Conservation (phyloP, 2,113 vertebrate genomes). For the Rhinogobius similis region DNA sequence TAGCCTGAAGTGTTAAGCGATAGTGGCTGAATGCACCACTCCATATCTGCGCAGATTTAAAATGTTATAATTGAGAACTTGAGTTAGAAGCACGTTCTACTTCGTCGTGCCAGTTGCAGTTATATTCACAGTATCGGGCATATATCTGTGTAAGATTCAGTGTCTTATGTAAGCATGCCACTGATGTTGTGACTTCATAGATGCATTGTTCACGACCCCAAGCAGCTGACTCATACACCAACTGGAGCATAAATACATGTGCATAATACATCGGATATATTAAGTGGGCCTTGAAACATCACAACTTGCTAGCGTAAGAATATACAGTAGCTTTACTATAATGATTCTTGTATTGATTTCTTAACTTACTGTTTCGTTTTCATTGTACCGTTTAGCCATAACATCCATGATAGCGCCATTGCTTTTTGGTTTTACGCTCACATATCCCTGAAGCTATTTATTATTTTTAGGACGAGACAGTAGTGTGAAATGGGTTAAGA, state of each 20-base stretch:
- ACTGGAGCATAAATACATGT: constrained; percentile 14
- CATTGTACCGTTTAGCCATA: not conserved
- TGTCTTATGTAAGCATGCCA: not conserved
- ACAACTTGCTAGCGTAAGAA: too few species aligned
- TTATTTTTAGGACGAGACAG: too few species aligned
- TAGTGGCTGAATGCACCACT: constrained; percentile 54
- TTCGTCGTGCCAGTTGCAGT: not conserved
- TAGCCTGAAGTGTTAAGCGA: constrained; percentile 63
- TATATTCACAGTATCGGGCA: not conserved
- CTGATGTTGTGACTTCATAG: constrained; percentile 17
- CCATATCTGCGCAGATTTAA: constrained; percentile 15
- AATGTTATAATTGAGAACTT: constrained; percentile 32
- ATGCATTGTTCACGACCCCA: constrained; percentile 19
- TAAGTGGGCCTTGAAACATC: not conserved
- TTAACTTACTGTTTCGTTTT: not conserved
- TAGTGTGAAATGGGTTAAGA: too few species aligned
- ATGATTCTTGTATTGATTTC: not conserved
- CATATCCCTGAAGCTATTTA: too few species aligned
- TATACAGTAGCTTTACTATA: not conserved
- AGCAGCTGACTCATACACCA: constrained; percentile 27
- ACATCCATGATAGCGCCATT: not conserved
- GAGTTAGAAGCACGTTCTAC: constrained; percentile 24
- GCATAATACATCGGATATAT: not conserved
- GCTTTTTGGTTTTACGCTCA: not conserved
- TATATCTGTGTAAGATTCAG: constrained; percentile 5